Percentiles rank a stretch among this genome's conserved stretches.
Evolutionary conservation across 2,797 vertebrate species (phyloP).

Genomic region (Premnoplex brunnescens): DNA sequence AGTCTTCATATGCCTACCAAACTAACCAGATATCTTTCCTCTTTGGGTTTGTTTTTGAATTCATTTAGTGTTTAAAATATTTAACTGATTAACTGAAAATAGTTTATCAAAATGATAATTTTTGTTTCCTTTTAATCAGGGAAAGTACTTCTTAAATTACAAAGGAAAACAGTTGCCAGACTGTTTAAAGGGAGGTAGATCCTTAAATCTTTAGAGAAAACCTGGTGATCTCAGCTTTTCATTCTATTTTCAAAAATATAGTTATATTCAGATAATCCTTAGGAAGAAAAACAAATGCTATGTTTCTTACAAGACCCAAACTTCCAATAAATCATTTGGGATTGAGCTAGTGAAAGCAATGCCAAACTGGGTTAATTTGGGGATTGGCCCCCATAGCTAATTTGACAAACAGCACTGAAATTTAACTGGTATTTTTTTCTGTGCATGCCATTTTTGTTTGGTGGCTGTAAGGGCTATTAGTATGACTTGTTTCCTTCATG

Average conservation of each 20-base stretch:
- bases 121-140: neutral
- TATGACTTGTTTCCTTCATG: neutral
- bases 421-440: conserved; percentile 25
- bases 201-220: neutral
- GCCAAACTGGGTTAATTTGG: conserved; percentile 15
- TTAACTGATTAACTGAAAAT: neutral
- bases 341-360: neutral
- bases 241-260: neutral
- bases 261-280: neutral
- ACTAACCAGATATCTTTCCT: neutral
- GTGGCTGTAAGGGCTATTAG: neutral
- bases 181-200: neutral
- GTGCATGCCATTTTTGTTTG: neutral
- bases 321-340: neutral
- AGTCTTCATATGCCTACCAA: neutral
- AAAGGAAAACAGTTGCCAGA: neutral
- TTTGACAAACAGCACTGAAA: conserved; percentile 28
- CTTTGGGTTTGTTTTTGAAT: neutral
- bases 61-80: neutral
- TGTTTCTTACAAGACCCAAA: neutral
- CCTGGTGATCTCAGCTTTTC: neutral
- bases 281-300: neutral
- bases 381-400: neutral
- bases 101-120: neutral
- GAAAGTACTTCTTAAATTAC: neutral